A percentile compares a stretch with the other conserved stretches of the same genome.
Evolutionary conservation across 2,113 vertebrate species (phyloP).

Genomic region (Cairina moschata): DNA sequence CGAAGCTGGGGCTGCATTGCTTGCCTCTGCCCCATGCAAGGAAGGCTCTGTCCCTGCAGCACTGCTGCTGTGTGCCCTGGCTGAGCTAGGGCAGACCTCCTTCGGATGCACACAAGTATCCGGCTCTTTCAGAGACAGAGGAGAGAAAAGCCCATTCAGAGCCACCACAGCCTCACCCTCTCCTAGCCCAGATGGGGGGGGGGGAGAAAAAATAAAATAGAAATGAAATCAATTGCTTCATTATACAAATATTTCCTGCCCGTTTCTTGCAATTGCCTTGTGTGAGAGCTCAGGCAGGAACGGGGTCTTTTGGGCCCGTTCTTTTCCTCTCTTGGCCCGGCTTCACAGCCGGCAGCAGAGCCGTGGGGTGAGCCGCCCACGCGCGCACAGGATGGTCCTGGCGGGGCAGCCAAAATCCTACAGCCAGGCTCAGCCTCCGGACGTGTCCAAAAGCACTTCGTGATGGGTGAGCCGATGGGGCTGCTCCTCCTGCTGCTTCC

Average conservation of each 20-base stretch:
- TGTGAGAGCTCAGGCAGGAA: neutral
- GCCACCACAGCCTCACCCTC: neutral
- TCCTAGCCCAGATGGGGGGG: neutral
- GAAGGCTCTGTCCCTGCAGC: neutral
- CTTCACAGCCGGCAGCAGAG: neutral
- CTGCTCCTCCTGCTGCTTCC: too few species aligned
- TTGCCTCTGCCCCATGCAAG: rapidly evolving
- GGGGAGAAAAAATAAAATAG: neutral
- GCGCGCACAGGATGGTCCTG: rapidly evolving
- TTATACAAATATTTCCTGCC: conserved; percentile 47
- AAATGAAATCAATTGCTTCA: neutral
- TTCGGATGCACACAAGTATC: neutral
- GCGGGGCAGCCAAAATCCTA: rapidly evolving
- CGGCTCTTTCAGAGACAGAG: neutral
- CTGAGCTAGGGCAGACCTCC: neutral
- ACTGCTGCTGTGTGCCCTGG: neutral
- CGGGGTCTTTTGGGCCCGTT: neutral
- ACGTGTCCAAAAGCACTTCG: neutral
- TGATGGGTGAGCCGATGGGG: too few species aligned
- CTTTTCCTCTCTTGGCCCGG: neutral
- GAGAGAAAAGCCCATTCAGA: conserved; percentile 55
- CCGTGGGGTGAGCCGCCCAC: neutral
- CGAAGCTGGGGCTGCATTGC: rapidly evolving
- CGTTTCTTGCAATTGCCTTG: neutral
- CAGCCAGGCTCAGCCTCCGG: neutral